Conservation (phyloP, 1,140 invertebrate species). For the Ericerus pela region DNA sequence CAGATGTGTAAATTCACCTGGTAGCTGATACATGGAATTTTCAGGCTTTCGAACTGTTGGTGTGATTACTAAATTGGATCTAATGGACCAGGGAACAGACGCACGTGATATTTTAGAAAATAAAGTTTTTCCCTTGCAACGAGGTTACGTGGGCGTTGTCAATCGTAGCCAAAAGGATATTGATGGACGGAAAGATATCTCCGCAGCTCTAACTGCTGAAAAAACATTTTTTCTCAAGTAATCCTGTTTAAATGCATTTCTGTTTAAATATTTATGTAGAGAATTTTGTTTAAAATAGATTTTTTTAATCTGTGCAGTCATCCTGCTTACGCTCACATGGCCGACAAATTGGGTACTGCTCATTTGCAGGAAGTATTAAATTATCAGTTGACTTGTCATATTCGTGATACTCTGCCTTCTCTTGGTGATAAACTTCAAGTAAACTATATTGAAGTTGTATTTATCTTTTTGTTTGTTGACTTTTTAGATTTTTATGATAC, state of each 20-base stretch:
- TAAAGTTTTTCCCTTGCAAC: slow-evolving; percentile 80
- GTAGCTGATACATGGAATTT: too few relatives aligned
- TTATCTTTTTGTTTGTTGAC: too few relatives aligned
- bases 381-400: slow-evolving; percentile 98
- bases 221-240: slow-evolving; percentile 93
- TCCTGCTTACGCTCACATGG: slow-evolving; percentile 83
- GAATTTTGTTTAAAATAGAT: neutral
- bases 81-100: slow-evolving; percentile 99
- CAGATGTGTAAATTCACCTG: too few relatives aligned
- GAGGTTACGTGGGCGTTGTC: slow-evolving; percentile 96
- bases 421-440: slow-evolving; percentile 83
- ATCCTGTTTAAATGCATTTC: slow-evolving; percentile 13
- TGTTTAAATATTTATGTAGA: neutral
- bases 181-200: slow-evolving; percentile 93
- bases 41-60: slow-evolving; percentile 94
- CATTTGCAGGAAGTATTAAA: slow-evolving; percentile 94
- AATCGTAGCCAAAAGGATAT: slow-evolving; percentile 98
- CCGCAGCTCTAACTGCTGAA: slow-evolving; percentile 83
- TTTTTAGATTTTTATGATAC: neutral
- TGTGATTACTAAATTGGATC: slow-evolving; percentile 97
- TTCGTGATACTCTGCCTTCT: slow-evolving; percentile 89
- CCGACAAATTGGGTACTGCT: slow-evolving; percentile 91
- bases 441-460: too few relatives aligned
- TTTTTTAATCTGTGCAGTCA: slow-evolving; percentile 42
- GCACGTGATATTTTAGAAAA: slow-evolving; percentile 96